Conservation (phyloP, 2,797 vertebrate genomes). For the Macropodus opercularis region DNA sequence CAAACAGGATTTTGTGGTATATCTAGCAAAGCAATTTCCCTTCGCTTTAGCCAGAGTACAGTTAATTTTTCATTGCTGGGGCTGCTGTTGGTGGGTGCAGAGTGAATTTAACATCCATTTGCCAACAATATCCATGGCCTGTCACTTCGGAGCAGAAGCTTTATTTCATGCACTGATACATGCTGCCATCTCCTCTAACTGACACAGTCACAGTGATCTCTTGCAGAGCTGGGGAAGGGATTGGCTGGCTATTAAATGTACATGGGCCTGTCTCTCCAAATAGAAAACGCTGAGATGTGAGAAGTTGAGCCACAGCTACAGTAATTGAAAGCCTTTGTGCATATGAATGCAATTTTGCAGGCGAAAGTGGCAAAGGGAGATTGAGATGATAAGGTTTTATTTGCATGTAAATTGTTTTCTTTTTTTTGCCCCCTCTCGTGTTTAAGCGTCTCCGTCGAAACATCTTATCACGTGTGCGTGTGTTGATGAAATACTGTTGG, state of each 20-base stretch:
- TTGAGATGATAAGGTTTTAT: slow-evolving; percentile 83
- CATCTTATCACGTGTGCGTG: slow-evolving; percentile 18
- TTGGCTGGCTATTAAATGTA: slow-evolving; percentile 79
- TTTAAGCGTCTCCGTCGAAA: slow-evolving; percentile 61
- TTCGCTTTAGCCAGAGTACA: slow-evolving; percentile 74
- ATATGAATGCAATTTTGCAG: slow-evolving; percentile 78
- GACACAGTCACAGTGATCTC: slow-evolving; percentile 69
- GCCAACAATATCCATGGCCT: slow-evolving; percentile 79
- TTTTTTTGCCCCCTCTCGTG: slow-evolving; percentile 50
- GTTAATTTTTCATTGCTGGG: slow-evolving; percentile 79
- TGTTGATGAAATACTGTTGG: slow-evolving; percentile 42
- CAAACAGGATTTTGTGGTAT: slow-evolving; percentile 80
- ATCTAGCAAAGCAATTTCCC: slow-evolving; percentile 80
- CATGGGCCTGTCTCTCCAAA: slow-evolving; percentile 73
- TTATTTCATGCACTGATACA: slow-evolving; percentile 85
- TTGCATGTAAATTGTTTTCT: slow-evolving; percentile 86
- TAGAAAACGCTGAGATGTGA: slow-evolving; percentile 75
- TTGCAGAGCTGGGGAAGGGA: slow-evolving; percentile 65
- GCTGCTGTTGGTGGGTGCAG: slow-evolving; percentile 71
- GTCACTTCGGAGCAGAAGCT: slow-evolving; percentile 78
- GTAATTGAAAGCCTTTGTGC: slow-evolving; percentile 80
- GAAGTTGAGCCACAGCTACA: slow-evolving; percentile 72
- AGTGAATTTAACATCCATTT: slow-evolving; percentile 79
- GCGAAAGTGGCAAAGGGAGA: slow-evolving; percentile 77
- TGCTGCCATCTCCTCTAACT: slow-evolving; percentile 79